Evolutionary conservation across 2,888 invertebrate species (phyloP), one percentile per base, ranked within the genome.

Genomic region (Neuroscelio doddi): DNA sequence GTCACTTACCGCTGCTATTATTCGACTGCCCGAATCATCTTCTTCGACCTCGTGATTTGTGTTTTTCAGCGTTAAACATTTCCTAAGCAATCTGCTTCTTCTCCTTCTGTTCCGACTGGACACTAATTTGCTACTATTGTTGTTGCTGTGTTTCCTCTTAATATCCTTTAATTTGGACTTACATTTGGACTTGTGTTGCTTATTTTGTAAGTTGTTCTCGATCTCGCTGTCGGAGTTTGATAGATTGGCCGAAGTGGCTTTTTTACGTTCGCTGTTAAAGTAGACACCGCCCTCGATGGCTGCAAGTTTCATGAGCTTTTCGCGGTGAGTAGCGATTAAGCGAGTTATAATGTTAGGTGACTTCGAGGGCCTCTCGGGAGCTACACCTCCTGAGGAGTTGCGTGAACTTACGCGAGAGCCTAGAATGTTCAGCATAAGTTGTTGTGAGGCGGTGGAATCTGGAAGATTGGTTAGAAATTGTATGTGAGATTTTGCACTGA

Each of bases 281-380:
- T 51, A 38, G 0, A 49, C 39, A 1, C 56, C 76, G 1, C 58
- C 76, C 41, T 80, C 81, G 51, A 79, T 66, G 0, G 79, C 75
- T 4, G 92, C 90, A 72, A 90, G 83, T 63, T 90, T 89, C 45
- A 89, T 85, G 30, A 91, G 85, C 52, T 91, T 90, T 39, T 89
- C 88, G 45, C 92, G 88, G 52, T 93, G 90, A 65, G 91, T 90
- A 1, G 92, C 90, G 53, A 93, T 92, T 44, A 93, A 84, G 69
- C 91, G 90, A 14, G 92, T 91, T 74, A 93, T 89, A 64, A 92
- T 87, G 81, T 92, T 93, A 0, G 89, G 88, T 49, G 89, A 89
- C 29, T 89, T 82, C 9, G 77, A 71, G 1, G 79, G 73, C 12
- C 81, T 68, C 42, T 82, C 82, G 0, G 78, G 76, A 7, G 72